These are phyloP conservation scores for Bufo bufo DNA, from an alignment of 2,113 vertebrate species.

Conservation along the genomic window DNA sequence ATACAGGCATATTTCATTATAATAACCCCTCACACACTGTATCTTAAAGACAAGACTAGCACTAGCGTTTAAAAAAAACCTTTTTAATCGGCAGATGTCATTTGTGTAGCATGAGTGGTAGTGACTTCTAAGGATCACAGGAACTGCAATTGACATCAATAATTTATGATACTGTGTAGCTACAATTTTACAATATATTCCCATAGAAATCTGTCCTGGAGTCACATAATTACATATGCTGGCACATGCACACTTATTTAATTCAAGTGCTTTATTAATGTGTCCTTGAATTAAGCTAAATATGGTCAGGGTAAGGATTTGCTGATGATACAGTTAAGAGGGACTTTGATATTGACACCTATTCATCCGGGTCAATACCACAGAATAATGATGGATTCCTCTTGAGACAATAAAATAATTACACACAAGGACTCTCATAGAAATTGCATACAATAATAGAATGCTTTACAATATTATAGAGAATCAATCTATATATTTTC, in stretches of 20 bases:
- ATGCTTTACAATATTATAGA: conserved; percentile 7
- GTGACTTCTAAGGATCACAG: not conserved
- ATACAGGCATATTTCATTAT: too few species aligned
- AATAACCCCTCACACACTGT: too few species aligned
- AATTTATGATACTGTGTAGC: not conserved
- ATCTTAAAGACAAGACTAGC: too few species aligned
- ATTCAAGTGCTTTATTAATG: conserved; percentile 24
- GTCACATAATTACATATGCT: conserved; percentile 1
- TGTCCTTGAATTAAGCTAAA: conserved; percentile 18
- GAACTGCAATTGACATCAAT: too few species aligned
- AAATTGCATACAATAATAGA: conserved; percentile 1
- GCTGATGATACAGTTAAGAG: conserved; percentile 18
- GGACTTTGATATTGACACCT: conserved; percentile 37
- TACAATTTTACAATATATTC: not conserved
- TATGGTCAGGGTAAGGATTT: not conserved
- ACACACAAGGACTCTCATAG: not conserved
- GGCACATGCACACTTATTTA: conserved; percentile 1
- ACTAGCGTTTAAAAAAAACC: too few species aligned
- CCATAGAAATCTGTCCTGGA: not conserved
- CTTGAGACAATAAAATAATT: conserved; percentile 31
- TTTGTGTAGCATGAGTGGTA: too few species aligned
- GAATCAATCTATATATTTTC: conserved; percentile 20
- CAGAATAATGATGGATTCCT: conserved; percentile 12
- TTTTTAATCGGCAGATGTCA: too few species aligned
- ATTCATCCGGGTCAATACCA: conserved; percentile 3